Percentiles rank a stretch among this genome's conserved stretches.
phyloP scores from a whole-genome alignment of 2,888 invertebrate species.

The Xestia c-nigrum region DNA sequence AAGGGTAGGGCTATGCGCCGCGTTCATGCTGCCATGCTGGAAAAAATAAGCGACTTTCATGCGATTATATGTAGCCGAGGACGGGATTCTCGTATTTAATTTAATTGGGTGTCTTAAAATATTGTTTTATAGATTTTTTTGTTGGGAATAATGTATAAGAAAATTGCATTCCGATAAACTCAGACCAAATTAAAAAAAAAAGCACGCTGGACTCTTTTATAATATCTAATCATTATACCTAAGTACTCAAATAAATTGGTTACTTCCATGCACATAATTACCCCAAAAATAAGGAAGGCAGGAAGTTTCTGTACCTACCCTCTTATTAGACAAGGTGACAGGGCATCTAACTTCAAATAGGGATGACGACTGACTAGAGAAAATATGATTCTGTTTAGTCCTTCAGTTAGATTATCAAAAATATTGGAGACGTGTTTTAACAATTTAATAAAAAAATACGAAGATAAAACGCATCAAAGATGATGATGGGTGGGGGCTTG shows the following conservation, averaged over 20 bases:
- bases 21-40: slow-evolving; percentile 88
- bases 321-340: not conserved
- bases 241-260: slow-evolving; percentile 1
- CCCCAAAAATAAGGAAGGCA: not conserved
- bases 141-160: not conserved
- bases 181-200: not conserved
- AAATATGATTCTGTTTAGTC: no score
- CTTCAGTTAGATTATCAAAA: no score
- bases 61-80: slow-evolving; percentile 68
- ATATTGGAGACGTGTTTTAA: no score
- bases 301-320: not conserved
- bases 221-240: not conserved
- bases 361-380: no score
- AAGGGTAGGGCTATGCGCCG: slow-evolving; percentile 80
- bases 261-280: slow-evolving; percentile 35
- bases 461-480: no score
- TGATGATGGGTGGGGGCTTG: no score
- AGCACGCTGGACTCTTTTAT: not conserved
- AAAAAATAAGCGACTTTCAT: slow-evolving; percentile 81
- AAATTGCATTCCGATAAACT: not conserved
- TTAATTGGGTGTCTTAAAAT: slow-evolving; percentile 8
- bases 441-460: no score
- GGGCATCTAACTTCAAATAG: slow-evolving; percentile 5
- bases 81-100: slow-evolving; percentile 18
- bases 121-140: not conserved